Evolutionary conservation across 2,113 vertebrate species (phyloP), one percentile per base, ranked within the genome.

Genomic region (Excalfactoria chinensis): DNA sequence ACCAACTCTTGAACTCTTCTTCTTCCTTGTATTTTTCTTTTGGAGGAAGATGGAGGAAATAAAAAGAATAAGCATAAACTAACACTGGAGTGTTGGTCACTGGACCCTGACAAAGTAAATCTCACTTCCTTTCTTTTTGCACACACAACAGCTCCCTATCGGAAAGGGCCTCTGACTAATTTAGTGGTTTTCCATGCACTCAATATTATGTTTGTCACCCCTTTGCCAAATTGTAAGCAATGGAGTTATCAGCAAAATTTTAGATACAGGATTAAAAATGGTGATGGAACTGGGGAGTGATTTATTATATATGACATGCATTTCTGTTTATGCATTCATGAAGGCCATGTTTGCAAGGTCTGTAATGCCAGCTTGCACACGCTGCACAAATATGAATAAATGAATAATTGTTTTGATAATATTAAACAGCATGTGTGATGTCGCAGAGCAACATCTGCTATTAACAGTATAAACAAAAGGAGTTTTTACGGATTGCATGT

Each of bases 371-470:
- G 96, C 95, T 97, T 95, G 94, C 90, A 96, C 93, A 93, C 84
- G 79, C 89, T 93, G 95, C 96, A 93, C 94, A 76, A 94, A 97
- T 93, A 96, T 76, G 96, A 97, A 97, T 94, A 97, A 94, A 96
- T 97, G 97, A 98, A 97, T 98, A 97, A 97, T 97, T 97, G 97
- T 97, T 97, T 97, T 96, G 97, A 95, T 97, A 95, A 94, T 97
- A 96, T 97, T 96, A 97, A 97, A 95, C 97, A 97, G 97, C 97
- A 93, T 97, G 96, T 97, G 96, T 90, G 96, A 96, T 94, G 97
- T 96, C 78, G 89, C 94, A 96, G 93, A 95, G 95, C 78, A 93
- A 95, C 97, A 97, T 97, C 97, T 98, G 96, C 96, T 97, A 94
- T 96, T 96, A 94, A 90, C 96, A 93, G 80, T 93, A 95, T 95